phyloP scores from a whole-genome alignment of 2,888 invertebrate species.

The Peribatodes rhomboidaria region DNA sequence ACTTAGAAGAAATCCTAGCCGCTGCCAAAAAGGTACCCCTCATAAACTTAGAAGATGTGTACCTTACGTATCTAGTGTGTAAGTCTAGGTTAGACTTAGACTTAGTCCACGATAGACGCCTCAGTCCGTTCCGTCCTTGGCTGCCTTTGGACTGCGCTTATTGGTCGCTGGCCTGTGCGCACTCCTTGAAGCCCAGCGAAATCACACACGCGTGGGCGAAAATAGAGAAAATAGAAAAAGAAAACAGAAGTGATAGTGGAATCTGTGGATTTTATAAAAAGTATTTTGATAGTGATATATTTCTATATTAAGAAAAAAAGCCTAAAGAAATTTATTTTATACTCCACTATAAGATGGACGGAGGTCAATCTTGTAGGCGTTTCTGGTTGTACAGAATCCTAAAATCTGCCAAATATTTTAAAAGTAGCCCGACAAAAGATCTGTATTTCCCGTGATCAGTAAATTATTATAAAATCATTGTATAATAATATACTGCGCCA shows the following conservation, averaged over 20 bases:
- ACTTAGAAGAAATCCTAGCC: conserved; percentile 75
- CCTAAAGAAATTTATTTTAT: neutral
- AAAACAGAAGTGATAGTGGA: conserved; percentile 15
- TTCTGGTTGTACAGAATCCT: no score
- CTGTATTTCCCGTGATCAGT: no score
- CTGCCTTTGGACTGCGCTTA: conserved; percentile 58
- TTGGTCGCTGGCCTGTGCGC: conserved; percentile 62
- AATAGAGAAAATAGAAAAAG: conserved; percentile 44
- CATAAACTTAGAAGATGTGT: conserved; percentile 90
- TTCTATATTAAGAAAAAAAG: conserved; percentile 49
- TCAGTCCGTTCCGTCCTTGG: conserved; percentile 70
- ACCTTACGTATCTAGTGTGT: conserved; percentile 90
- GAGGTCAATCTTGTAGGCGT: no score
- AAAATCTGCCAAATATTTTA: no score
- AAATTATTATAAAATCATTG: no score
- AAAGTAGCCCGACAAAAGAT: no score
- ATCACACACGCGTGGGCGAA: conserved; percentile 59
- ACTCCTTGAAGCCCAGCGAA: conserved; percentile 62
- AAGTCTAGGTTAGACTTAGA: conserved; percentile 79
- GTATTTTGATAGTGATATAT: conserved; percentile 55
- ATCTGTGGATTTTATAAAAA: conserved; percentile 55
- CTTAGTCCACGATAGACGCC: conserved; percentile 85
- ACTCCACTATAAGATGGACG: neutral
- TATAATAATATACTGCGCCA: no score
- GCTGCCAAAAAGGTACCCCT: conserved; percentile 85